phyloP scores from a whole-genome alignment of 2,797 vertebrate species.

The Dendrocincla tyrannina region DNA sequence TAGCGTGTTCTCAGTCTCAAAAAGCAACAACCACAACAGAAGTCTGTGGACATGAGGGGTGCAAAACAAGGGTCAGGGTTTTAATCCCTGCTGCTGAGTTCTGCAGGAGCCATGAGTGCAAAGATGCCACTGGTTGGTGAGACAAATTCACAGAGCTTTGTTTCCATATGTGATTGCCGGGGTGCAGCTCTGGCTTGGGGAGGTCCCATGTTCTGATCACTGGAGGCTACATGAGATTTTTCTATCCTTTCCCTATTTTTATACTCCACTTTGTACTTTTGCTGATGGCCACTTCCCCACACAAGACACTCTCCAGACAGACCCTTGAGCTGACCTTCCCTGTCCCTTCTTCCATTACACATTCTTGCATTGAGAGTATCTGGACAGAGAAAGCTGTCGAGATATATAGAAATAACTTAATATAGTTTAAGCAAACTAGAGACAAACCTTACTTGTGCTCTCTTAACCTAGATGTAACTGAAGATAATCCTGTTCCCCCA shows the following conservation, averaged over 20 bases:
- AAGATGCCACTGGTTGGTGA: neutral
- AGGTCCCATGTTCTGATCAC: neutral
- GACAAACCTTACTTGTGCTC: neutral
- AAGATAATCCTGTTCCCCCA: neutral
- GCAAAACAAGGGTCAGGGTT: neutral
- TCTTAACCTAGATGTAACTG: neutral
- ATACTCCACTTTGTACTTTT: neutral
- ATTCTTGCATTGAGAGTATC: neutral
- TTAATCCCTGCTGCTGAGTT: neutral
- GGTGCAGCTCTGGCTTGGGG: neutral
- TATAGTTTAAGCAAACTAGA: neutral
- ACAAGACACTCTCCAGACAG: fast-evolving
- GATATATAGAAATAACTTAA: neutral
- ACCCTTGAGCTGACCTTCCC: neutral
- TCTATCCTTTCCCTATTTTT: neutral
- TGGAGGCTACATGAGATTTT: neutral
- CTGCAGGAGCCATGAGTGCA: neutral
- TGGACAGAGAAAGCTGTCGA: neutral
- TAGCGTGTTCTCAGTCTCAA: neutral
- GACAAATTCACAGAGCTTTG: neutral
- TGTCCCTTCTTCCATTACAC: neutral
- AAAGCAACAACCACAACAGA: neutral
- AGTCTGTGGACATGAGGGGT: fast-evolving
- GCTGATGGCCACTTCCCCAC: neutral
- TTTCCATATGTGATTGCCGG: neutral